These are phyloP conservation scores for Dasyurus viverrinus DNA, from an alignment of 2,113 vertebrate species.

Conservation along the genomic window DNA sequence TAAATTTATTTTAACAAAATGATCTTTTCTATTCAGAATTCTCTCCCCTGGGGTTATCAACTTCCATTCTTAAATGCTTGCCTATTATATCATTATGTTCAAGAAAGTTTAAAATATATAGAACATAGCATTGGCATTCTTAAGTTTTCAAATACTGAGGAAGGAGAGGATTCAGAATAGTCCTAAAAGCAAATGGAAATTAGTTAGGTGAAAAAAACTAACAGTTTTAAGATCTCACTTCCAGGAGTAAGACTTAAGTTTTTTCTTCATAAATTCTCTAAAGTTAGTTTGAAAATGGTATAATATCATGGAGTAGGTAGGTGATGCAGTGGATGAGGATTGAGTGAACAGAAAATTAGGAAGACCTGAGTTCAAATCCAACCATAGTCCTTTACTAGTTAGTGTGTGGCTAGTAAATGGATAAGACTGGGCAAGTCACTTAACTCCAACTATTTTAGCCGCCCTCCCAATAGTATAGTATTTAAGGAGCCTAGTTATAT, in stretches of 20 bases:
- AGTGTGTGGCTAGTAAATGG: background rate
- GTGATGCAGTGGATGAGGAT: background rate
- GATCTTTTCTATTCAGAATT: slow-evolving; percentile 48
- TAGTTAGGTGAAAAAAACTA: slow-evolving; percentile 43
- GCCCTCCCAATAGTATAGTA: slow-evolving; percentile 18
- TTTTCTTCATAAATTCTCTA: background rate
- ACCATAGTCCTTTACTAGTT: background rate
- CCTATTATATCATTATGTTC: slow-evolving; percentile 39
- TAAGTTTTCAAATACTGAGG: slow-evolving; percentile 45
- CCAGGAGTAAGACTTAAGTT: background rate
- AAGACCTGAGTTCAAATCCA: background rate
- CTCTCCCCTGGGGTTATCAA: slow-evolving; percentile 56
- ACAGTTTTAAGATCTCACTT: slow-evolving; percentile 55
- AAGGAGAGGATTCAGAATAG: slow-evolving; percentile 32
- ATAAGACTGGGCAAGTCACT: background rate
- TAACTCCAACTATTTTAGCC: background rate
- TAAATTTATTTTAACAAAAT: slow-evolving; percentile 47
- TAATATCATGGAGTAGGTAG: background rate
- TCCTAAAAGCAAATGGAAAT: slow-evolving; percentile 43
- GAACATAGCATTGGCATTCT: slow-evolving; percentile 48
- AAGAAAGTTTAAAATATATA: slow-evolving; percentile 44
- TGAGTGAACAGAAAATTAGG: background rate
- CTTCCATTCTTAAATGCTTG: slow-evolving; percentile 61
- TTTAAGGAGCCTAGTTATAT: slow-evolving; percentile 8
- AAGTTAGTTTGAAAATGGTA: slow-evolving; percentile 54